Percentiles rank a stretch among this genome's conserved stretches.
These are phyloP conservation scores for Cistogaster globosa DNA, from an alignment of 2,888 invertebrate genomes.

Conservation along the genomic window DNA sequence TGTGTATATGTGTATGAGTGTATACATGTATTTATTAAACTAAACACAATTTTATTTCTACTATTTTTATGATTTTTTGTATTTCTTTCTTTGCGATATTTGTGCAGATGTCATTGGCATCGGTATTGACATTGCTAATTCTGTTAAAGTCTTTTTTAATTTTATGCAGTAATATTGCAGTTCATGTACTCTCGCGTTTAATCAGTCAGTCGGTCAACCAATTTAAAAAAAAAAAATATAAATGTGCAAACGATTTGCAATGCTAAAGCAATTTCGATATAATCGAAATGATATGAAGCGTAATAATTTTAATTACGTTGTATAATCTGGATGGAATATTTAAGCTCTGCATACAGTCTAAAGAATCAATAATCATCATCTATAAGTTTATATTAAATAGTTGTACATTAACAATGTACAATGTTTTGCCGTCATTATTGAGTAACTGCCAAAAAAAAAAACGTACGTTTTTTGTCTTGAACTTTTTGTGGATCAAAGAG, in stretches of 20 bases:
- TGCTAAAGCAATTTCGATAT: conserved; percentile 55
- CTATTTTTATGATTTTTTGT: conserved; percentile 27
- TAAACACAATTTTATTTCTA: background rate
- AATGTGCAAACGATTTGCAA: conserved; percentile 59
- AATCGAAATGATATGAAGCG: conserved; percentile 65
- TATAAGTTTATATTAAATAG: conserved; percentile 37
- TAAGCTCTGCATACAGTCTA: background rate
- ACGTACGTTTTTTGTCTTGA: conserved; percentile 22
- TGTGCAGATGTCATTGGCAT: conserved; percentile 1
- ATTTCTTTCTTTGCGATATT: conserved; percentile 14
- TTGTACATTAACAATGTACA: conserved; percentile 23
- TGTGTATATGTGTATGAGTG: background rate
- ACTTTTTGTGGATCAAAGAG: background rate
- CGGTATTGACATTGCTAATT: conserved; percentile 40
- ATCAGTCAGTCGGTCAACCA: background rate
- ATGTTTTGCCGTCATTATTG: conserved; percentile 19
- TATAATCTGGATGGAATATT: conserved; percentile 36
- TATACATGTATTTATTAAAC: background rate
- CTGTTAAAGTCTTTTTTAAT: conserved; percentile 14
- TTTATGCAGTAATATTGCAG: background rate
- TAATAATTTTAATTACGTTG: conserved; percentile 66
- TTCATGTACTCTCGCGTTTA: background rate
- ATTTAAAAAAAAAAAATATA: conserved; percentile 7
- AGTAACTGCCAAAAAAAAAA: conserved; percentile 21
- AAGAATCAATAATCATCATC: conserved; percentile 57